Percentiles rank a stretch among this genome's conserved stretches.
Conservation (phyloP, 1,140 invertebrate genomes). For the Acromyrmex heyeri region DNA sequence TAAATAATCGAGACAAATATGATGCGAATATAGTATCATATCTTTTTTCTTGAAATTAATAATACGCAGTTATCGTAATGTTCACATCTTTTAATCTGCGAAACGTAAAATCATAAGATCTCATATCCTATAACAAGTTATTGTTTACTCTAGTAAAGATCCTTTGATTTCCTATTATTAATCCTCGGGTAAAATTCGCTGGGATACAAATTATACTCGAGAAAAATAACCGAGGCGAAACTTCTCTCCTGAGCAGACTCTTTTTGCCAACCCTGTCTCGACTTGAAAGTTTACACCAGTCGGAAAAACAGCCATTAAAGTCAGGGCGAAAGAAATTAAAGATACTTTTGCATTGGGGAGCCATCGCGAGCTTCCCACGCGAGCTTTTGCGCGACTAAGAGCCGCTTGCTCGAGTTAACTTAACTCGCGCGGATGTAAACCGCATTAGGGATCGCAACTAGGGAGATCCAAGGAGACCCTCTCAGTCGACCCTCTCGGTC, state of each 20-base stretch:
- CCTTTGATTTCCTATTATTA: constrained; percentile 14
- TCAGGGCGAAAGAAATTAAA: constrained; percentile 62
- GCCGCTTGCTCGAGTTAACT: constrained; percentile 57
- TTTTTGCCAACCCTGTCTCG: constrained; percentile 44
- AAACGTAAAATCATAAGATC: neutral
- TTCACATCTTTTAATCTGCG: neutral
- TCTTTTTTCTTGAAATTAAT: neutral
- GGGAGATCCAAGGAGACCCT: neutral
- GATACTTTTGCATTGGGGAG: constrained; percentile 61
- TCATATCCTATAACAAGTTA: neutral
- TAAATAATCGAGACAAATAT: neutral
- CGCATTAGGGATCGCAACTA: constrained; percentile 42
- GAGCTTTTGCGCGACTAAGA: constrained; percentile 60
- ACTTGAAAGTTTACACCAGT: constrained; percentile 45
- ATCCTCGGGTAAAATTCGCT: constrained; percentile 29
- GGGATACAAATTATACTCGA: constrained; percentile 46
- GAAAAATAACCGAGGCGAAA: constrained; percentile 40
- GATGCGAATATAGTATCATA: neutral
- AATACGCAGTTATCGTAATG: neutral
- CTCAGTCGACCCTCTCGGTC: neutral
- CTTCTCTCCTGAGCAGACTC: constrained; percentile 5
- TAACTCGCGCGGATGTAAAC: constrained; percentile 56
- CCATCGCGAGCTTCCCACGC: constrained; percentile 57
- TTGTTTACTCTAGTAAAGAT: neutral
- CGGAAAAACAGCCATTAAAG: constrained; percentile 62